Percentiles rank a stretch among this genome's conserved stretches.
phyloP scores from a whole-genome alignment of 1,140 invertebrate species.

The Nephotettix cincticeps region DNA sequence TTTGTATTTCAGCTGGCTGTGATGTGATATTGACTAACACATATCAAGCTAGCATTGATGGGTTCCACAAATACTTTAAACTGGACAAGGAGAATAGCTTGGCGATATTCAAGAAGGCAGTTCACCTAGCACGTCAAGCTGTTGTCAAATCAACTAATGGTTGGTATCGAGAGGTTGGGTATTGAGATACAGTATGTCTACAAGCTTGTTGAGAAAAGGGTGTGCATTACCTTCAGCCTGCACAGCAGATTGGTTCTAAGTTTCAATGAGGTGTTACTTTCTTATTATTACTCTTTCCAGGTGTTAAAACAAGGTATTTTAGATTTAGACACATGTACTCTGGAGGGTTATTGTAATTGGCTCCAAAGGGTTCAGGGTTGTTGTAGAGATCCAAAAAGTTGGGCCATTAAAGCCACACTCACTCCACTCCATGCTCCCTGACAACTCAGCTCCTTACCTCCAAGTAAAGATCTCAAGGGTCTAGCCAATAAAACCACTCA shows the following conservation, averaged over 20 bases:
- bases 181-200: too few relatives aligned
- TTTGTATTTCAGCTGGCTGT: constrained; percentile 71
- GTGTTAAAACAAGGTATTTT: neutral
- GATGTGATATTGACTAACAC: constrained; percentile 84
- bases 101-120: constrained; percentile 67
- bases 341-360: too few relatives aligned
- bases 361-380: too few relatives aligned
- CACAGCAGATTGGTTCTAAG: neutral
- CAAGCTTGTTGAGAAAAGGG: neutral
- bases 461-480: too few relatives aligned
- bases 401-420: too few relatives aligned
- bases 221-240: neutral
- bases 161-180: too few relatives aligned
- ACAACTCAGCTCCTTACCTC: too few relatives aligned
- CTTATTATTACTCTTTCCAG: neutral
- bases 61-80: constrained; percentile 69
- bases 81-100: constrained; percentile 60
- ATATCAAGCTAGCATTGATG: constrained; percentile 82
- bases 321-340: neutral
- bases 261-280: neutral
- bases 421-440: too few relatives aligned
- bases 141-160: constrained; percentile 43
- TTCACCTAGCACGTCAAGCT: constrained; percentile 63
- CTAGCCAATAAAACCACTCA: too few relatives aligned
- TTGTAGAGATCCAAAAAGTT: too few relatives aligned